Percentiles rank a stretch among this genome's conserved stretches.
Evolutionary conservation across 2,888 invertebrate genomes (phyloP).

Genomic region (Eupithecia centaureata): DNA sequence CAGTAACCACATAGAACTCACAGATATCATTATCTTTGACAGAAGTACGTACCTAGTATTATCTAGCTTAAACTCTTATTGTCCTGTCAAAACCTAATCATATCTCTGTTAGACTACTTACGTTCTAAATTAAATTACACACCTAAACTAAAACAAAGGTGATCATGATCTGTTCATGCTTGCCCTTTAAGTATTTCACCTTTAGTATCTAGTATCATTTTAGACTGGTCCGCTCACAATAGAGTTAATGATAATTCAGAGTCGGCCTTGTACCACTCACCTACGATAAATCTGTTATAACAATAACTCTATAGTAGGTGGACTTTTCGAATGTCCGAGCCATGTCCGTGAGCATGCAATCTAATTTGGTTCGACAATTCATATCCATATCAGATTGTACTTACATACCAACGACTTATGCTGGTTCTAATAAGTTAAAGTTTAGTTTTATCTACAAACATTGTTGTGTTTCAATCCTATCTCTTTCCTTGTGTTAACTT

Average conservation of each 20-base stretch:
- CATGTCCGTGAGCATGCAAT: constrained; percentile 43
- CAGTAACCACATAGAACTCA: neutral
- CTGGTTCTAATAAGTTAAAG: no score
- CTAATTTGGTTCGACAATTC: constrained; percentile 43
- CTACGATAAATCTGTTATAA: constrained; percentile 62
- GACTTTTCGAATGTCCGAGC: constrained; percentile 47
- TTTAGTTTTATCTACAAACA: no score
- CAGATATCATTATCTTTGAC: neutral
- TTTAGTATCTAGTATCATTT: constrained; percentile 65
- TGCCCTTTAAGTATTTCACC: constrained; percentile 63
- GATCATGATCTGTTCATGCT: constrained; percentile 52
- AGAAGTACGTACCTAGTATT: neutral
- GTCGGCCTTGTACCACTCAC: constrained; percentile 70
- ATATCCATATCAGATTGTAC: neutral
- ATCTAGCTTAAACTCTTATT: neutral
- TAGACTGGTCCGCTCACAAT: constrained; percentile 65
- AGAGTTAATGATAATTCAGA: constrained; percentile 62
- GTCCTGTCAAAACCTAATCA: constrained; percentile 20
- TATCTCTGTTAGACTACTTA: constrained; percentile 15
- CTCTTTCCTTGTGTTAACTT: no score
- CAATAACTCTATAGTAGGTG: constrained; percentile 57
- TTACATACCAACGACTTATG: no score
- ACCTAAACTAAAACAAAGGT: constrained; percentile 31
- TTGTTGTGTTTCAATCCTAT: no score
- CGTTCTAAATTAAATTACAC: constrained; percentile 22